Base-by-base conservation (phyloP, 2,888 invertebrate species). In the Petrophora chlorosata region DNA sequence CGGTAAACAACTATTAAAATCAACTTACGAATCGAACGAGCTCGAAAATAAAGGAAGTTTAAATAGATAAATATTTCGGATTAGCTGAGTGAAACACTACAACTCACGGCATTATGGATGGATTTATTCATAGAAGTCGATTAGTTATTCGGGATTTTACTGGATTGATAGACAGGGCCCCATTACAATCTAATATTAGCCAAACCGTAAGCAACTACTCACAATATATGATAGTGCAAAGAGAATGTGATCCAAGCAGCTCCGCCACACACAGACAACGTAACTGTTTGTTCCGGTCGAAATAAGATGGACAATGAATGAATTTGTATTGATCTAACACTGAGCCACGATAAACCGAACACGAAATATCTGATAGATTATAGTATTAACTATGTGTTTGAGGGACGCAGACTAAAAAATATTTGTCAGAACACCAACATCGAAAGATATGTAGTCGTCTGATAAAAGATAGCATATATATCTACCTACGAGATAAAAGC, bases 1-100 rank as follows among this genome's bases (percentile, higher is more conserved):
- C 69, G 70, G 67, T 38, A 63, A 42, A 39, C 26, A 52, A 55
- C 51, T 59, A 67, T 68, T 71, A 67, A 42, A 36, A 50, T 56
- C 36, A 32, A 36, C 35, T 38, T 38, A 48, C 19, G 9, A 26
- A 42, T 26, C 26, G 19, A 28, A 44, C 9, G 13, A 22, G 32
- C 32, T 40, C 25, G 23, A 40, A 48, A 36, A 28, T 35, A 19
- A 34, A 48, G 45, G 40, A 50, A 51, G 33, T 22, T 36, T 16
- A n/a, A n/a, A n/a, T 25, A 34, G 34, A 43, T 16, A 36, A 12
- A 3, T 29, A 44, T n/a, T 13, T 23, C 9, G 5, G 13, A 13
- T 13, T 3, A n/a, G 22, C 9, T 13, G 13, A 9, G 14, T 22
- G 14, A 33, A 34, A 10, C 8, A 17, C 13, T 8, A 16, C 36